Evolutionary conservation across 2,113 vertebrate species (phyloP).

Genomic region (Orthonyx spaldingii): DNA sequence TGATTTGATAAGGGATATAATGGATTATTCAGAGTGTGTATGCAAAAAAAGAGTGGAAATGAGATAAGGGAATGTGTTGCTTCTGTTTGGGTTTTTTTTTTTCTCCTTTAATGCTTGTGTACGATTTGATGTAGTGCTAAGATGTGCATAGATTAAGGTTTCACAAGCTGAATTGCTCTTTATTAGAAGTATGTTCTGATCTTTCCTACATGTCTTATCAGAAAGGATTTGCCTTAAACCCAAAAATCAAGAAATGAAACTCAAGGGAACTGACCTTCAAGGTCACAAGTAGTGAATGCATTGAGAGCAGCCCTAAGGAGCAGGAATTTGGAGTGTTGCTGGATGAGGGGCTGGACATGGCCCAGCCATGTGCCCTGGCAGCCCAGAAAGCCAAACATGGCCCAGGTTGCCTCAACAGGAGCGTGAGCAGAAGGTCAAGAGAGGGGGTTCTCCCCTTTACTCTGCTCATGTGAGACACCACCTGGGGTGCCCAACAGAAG

Average conservation of each 20-base stretch:
- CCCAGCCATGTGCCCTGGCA: background rate
- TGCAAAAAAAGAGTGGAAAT: background rate
- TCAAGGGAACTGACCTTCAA: background rate
- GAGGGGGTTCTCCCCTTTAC: background rate
- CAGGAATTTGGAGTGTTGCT: background rate
- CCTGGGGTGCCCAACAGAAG: fast-evolving
- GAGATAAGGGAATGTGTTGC: background rate
- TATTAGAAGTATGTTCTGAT: background rate
- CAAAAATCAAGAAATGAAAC: background rate
- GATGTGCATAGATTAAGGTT: background rate
- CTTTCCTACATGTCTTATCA: background rate
- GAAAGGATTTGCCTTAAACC: background rate
- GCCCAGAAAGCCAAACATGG: background rate
- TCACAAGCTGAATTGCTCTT: background rate
- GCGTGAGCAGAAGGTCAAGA: no score
- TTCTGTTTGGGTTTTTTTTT: background rate
- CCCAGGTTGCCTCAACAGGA: background rate
- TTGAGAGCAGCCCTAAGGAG: background rate
- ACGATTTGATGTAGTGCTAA: background rate
- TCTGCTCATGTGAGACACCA: background rate
- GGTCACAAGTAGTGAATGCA: background rate
- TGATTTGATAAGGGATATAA: background rate
- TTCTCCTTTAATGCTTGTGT: background rate
- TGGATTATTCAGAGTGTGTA: background rate
- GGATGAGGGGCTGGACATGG: background rate